phyloP scores from a whole-genome alignment of 2,888 invertebrate species.

The Hydropsyche betteni region DNA sequence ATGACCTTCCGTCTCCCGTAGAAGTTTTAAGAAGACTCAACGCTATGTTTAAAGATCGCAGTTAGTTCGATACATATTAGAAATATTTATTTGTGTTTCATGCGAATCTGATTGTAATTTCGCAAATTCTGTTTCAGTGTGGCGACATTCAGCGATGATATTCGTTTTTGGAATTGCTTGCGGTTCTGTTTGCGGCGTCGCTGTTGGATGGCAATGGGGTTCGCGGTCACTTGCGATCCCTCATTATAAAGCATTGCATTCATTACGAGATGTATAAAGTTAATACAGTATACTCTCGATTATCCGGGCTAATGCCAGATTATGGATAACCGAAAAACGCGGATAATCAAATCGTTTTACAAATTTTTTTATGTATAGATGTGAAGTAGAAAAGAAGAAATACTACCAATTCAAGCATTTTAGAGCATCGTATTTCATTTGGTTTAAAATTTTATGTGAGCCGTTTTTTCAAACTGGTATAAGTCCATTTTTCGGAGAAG shows the following conservation, averaged over 20 bases:
- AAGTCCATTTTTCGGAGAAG: too few species aligned
- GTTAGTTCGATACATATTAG: conserved; percentile 53
- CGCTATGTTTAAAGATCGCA: conserved; percentile 61
- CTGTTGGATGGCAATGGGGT: conserved; percentile 54
- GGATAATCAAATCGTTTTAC: too few species aligned
- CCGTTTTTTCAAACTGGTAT: too few species aligned
- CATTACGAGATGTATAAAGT: conserved; percentile 57
- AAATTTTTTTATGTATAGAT: too few species aligned
- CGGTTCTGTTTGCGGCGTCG: conserved; percentile 59
- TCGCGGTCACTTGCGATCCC: conserved; percentile 57
- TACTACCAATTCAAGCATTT: too few species aligned
- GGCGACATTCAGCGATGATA: conserved; percentile 62
- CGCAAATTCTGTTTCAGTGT: conserved; percentile 55
- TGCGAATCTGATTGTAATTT: background rate
- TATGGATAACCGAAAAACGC: too few species aligned
- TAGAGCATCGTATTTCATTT: too few species aligned
- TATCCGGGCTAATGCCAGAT: background rate
- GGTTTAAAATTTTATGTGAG: too few species aligned
- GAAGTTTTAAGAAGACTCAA: conserved; percentile 42
- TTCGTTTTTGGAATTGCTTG: conserved; percentile 59
- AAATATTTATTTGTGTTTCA: background rate
- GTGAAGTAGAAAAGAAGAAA: too few species aligned
- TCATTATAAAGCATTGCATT: conserved; percentile 60
- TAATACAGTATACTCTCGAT: background rate
- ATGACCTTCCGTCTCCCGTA: conserved; percentile 46